Evolutionary conservation across 2,888 invertebrate species (phyloP), one percentile per base, ranked within the genome.

Genomic region (Tenodera sinensis): DNA sequence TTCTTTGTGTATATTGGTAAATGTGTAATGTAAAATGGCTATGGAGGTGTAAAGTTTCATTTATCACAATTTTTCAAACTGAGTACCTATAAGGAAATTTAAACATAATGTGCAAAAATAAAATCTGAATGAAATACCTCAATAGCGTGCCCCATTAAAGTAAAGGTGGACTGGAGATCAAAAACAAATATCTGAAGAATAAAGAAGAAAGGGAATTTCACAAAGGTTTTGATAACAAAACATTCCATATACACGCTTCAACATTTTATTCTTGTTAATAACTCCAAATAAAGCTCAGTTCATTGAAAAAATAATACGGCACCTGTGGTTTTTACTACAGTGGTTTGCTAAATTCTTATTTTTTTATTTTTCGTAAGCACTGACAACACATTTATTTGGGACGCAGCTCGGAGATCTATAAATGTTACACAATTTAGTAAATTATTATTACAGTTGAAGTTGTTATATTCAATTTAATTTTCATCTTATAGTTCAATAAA

Each of bases 361-460:
- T 42, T 8, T 71, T 71, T 71, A 71, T 71, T 15, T 25, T 71
- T 71, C 25, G 15, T 71, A 71, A 71, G 54, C 54, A 71, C 54
- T 71, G 54, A 71, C 54, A 71, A 71, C 54, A 71, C 54, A 71
- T 71, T 71, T 15, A 71, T 71, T 71, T 71, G 54, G 25, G 54
- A 71, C 54, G 54, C 6, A 71, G 15, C 25, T 71, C 25, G 54
- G 54, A 71, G 25, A 20, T 71, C 54, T 71, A 71, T 71, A 71
- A 71, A 71, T 71, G 2, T 71, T 90, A 88, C 89, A 89, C 83
- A 90, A 89, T 83, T 71, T 83, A 90, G 89, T 90, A 84, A 88
- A 89, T 89, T 88, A 84, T 81, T 84, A 82, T 25, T 88, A 42
- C 42, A 42, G 47, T 27, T 85, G 47, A 25, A 85, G 85, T 87